Conservation (phyloP, 2,888 invertebrate species). For the Agrilus mali region DNA sequence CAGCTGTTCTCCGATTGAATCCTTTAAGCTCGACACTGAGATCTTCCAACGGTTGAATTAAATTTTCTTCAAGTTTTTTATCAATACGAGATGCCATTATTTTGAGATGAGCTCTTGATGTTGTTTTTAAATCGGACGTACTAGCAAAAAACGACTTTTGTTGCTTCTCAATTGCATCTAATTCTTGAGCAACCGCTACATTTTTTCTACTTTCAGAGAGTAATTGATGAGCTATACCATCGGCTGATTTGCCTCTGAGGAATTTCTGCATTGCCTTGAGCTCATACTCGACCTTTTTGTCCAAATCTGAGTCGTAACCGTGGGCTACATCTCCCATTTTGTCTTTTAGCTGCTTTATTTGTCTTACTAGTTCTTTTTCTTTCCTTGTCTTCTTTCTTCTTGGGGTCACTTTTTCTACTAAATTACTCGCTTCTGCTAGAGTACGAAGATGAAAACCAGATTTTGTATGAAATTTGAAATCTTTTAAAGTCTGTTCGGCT, state of each 20-base stretch:
- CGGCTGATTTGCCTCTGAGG: conserved; percentile 63
- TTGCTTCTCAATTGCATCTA: conserved; percentile 26
- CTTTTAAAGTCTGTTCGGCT: conserved; percentile 49
- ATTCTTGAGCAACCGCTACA: conserved; percentile 36
- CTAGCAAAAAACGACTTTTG: conserved; percentile 13
- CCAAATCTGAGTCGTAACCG: conserved; percentile 34
- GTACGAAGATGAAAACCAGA: conserved; percentile 50
- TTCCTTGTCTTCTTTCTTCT: conserved; percentile 38
- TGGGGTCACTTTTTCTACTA: conserved; percentile 49
- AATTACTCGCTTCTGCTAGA: conserved; percentile 48
- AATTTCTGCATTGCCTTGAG: conserved; percentile 36
- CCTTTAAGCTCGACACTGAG: conserved; percentile 49
- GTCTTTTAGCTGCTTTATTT: conserved; percentile 31
- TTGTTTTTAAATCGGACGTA: not conserved
- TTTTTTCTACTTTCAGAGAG: conserved; percentile 44
- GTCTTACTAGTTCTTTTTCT: conserved; percentile 36
- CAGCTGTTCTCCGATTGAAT: conserved; percentile 47
- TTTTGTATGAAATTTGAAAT: conserved; percentile 45
- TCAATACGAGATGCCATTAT: conserved; percentile 34
- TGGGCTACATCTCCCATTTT: conserved; percentile 34
- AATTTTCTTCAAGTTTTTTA: conserved; percentile 40
- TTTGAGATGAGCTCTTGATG: conserved; percentile 26
- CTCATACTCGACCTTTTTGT: conserved; percentile 32
- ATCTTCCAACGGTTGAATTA: conserved; percentile 44
- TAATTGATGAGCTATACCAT: conserved; percentile 54